Evolutionary conservation across 2,888 invertebrate species (phyloP).

Genomic region (Philereme vetulata): DNA sequence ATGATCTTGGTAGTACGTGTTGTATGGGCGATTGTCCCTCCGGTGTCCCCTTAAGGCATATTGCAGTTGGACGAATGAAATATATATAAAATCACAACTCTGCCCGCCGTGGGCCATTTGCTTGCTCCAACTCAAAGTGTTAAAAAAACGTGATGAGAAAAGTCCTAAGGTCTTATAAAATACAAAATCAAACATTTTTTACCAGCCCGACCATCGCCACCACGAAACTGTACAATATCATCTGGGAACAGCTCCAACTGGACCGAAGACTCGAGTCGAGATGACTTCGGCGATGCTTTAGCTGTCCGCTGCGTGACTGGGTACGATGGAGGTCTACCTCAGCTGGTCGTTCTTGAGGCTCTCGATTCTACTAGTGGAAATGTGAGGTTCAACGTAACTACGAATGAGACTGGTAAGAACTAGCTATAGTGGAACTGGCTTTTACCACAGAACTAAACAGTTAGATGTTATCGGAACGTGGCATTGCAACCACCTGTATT

Average conservation of each 20-base stretch:
- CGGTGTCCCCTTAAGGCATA: no score
- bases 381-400: constrained; percentile 88
- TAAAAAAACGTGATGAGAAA: no score
- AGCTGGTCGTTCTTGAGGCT: constrained; percentile 92
- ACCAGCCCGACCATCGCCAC: constrained; percentile 90
- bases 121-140: not conserved
- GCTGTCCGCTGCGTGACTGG: constrained; percentile 94
- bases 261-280: constrained; percentile 66
- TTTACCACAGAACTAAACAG: no score
- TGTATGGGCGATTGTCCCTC: no score
- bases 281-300: constrained; percentile 74
- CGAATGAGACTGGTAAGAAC: constrained; percentile 77
- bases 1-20: no score
- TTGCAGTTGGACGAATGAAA: no score
- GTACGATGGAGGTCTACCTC: constrained; percentile 94
- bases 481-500: no score
- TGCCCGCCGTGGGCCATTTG: not conserved
- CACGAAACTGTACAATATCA: constrained; percentile 93
- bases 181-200: not conserved
- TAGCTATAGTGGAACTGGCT: not conserved
- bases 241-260: constrained; percentile 83
- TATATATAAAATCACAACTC: no score
- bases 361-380: constrained; percentile 88
- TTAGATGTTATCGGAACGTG: no score
- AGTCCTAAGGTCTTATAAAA: no score